Conservation (phyloP, 1,140 invertebrate genomes). For the Monomorium pharaonis region DNA sequence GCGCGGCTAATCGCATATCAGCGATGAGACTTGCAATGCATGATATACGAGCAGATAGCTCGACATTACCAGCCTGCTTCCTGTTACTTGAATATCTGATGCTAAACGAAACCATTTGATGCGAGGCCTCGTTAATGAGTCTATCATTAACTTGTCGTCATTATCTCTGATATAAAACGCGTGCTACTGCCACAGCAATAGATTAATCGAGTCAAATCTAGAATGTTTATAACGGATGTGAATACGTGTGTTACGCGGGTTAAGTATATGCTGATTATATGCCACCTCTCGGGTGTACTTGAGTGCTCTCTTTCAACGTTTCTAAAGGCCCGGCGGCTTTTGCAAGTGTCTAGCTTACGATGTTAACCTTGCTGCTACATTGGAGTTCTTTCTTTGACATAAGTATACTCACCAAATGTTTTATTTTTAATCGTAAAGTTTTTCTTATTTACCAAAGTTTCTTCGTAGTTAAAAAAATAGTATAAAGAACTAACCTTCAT, state of each 20-base stretch:
- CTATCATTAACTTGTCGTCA: conserved; percentile 72
- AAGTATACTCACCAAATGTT: not conserved
- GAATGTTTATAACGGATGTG: conserved; percentile 68
- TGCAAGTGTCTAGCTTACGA: not conserved
- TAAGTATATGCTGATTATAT: conserved; percentile 67
- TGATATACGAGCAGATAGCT: conserved; percentile 63
- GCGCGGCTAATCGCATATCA: conserved; percentile 56
- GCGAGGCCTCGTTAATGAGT: conserved; percentile 69
- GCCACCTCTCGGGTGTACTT: conserved; percentile 37
- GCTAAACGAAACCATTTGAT: conserved; percentile 70
- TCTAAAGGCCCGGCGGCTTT: conserved; percentile 31
- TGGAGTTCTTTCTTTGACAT: not conserved
- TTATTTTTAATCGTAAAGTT: not conserved
- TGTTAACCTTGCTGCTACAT: not conserved
- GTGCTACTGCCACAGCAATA: conserved; percentile 62
- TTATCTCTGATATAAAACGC: conserved; percentile 69
- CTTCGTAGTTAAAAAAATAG: not conserved
- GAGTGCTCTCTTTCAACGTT: conserved; percentile 13
- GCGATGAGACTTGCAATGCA: conserved; percentile 12
- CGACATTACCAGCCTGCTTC: conserved; percentile 64
- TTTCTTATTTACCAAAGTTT: not conserved
- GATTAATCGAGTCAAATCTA: conserved; percentile 72
- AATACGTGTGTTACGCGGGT: conserved; percentile 56
- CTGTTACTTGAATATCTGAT: conserved; percentile 68
- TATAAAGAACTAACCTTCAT: not conserved